Percentiles rank a stretch among this genome's conserved stretches.
Conservation (phyloP, 2,797 vertebrate species). For the Crotalus adamanteus region DNA sequence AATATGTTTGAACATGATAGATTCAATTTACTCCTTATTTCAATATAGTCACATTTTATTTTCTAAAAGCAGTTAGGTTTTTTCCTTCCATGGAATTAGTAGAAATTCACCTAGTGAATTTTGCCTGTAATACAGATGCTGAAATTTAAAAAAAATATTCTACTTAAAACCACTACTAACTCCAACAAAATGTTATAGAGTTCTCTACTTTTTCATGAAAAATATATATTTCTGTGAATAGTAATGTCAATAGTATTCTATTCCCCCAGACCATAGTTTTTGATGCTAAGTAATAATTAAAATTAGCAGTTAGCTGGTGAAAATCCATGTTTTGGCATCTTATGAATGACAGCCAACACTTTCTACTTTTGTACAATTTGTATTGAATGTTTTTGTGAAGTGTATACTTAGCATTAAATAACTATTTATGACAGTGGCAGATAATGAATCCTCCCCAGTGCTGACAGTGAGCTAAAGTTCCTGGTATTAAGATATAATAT, state of each 20-base stretch:
- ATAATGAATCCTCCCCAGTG: conserved; percentile 13
- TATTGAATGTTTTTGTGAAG: conserved; percentile 26
- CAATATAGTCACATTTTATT: neutral
- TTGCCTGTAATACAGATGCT: neutral
- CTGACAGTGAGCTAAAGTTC: conserved; percentile 31
- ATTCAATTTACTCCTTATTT: neutral
- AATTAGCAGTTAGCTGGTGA: conserved; percentile 36
- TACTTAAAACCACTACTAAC: neutral
- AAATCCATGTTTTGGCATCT: conserved; percentile 39
- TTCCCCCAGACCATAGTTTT: neutral
- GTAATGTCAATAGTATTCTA: neutral
- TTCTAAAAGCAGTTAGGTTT: neutral
- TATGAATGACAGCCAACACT: conserved; percentile 45
- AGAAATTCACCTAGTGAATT: neutral
- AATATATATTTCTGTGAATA: conserved; percentile 9
- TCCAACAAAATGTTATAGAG: neutral
- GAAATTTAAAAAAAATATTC: neutral
- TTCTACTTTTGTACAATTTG: conserved; percentile 21
- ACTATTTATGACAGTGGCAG: conserved; percentile 29
- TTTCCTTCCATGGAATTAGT: neutral
- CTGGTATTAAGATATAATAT: conserved; percentile 30
- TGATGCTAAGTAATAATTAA: conserved; percentile 30
- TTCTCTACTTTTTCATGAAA: conserved; percentile 16
- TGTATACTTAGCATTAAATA: conserved; percentile 30
- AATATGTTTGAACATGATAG: neutral